Evolutionary conservation across 2,888 invertebrate genomes (phyloP).

Genomic region (Digitonthophagus gazella): DNA sequence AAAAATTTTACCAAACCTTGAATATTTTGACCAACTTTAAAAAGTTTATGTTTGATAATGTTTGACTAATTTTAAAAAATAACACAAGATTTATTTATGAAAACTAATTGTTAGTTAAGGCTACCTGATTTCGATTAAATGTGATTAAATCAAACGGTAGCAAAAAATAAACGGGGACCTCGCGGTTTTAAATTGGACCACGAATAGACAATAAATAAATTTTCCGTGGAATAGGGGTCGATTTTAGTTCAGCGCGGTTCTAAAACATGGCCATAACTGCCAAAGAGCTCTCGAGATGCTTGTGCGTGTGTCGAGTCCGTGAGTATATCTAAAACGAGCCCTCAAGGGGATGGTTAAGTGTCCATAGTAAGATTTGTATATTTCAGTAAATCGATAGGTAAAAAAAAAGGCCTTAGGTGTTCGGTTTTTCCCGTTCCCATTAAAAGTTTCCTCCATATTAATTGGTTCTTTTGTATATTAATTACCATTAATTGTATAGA

Average conservation of each 20-base stretch:
- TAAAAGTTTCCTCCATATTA: neutral
- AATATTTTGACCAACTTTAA: no score
- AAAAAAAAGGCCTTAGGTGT: constrained; percentile 5
- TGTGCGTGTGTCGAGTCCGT: neutral
- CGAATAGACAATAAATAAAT: no score
- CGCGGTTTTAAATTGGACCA: no score
- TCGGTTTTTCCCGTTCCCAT: neutral
- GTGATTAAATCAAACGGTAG: neutral
- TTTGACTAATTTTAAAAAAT: no score
- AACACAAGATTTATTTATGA: no score
- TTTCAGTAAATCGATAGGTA: constrained; percentile 6
- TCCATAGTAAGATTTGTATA: constrained; percentile 5
- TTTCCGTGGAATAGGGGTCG: no score
- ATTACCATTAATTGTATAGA: no score
- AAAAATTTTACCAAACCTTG: no score
- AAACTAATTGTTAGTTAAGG: neutral
- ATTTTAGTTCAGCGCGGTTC: no score
- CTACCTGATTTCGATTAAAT: neutral
- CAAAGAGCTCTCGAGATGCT: constrained; percentile 2
- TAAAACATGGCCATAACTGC: constrained; percentile 16
- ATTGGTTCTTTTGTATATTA: neutral
- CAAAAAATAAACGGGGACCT: neutral
- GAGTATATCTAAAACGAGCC: neutral
- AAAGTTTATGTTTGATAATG: no score
- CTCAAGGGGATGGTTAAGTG: constrained; percentile 7